Base-by-base conservation (phyloP, 1,140 invertebrate species). In the Dendroctonus ponderosae region DNA sequence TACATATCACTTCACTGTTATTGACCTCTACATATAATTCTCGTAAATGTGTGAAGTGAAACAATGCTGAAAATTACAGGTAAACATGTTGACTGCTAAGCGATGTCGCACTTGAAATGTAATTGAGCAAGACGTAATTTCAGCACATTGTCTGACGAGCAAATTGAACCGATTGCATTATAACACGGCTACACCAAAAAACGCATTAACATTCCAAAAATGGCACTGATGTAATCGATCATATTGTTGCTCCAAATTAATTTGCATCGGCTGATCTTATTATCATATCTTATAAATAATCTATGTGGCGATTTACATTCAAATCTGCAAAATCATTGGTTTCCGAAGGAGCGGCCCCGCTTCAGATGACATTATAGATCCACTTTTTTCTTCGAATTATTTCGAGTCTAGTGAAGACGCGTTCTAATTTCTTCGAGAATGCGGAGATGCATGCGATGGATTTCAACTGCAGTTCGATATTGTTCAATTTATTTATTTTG, bases 121-220 rank as follows among this genome's bases (percentile, higher is more conserved):
- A 26, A 26, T 26, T 26, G 26, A 26, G 3, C 1, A 26, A 26
- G 26, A 26, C 26, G 26, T 26, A 26, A 26, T 26, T 26, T 26
- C 26, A 26, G 26, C 26, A 26, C 1, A 26, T 26, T 26, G 1
- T 52, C 50, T 52, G 50, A 52, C 50, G 50, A 26, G 9, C 50
- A 26, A 52, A n/a, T 26, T 52, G 50, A 5, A 14, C n/a, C 9
- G 50, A 52, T 52, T 52, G 50, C 50, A 52, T 6, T 9, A 52
- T 52, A n/a, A 12, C 12, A 46, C 12, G 37, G 3, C 26, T 26
- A 52, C 9, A 14, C 15, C 50, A 52, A 52, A 52, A 52, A 52
- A 52, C 50, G 14, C 50, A 52, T 52, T 52, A 52, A 52, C 14
- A 52, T 52, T 52, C 44, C 9, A 52, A 52, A 52, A 52, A 52